Conservation (phyloP, 37 sponge, comb jelly and placozoan species). For the Lycopodina hypogea region DNA sequence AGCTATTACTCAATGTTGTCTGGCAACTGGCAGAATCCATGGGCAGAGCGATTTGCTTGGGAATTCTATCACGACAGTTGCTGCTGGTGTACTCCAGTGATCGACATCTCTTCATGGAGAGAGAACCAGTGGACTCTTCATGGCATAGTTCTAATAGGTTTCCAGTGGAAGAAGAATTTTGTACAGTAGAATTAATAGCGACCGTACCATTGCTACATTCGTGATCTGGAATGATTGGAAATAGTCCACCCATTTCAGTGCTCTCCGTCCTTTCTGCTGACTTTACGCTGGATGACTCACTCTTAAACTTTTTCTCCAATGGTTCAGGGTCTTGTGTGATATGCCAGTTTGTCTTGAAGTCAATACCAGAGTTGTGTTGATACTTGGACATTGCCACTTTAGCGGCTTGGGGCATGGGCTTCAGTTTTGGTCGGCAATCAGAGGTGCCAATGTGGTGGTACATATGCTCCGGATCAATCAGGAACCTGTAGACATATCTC, state of each 20-base stretch:
- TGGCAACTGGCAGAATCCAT: no score
- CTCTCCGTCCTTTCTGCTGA: not conserved
- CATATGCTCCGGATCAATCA: constrained; percentile 64
- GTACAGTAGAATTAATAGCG: not conserved
- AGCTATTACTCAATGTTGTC: not conserved
- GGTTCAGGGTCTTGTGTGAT: constrained; percentile 28
- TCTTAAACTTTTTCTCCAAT: not conserved
- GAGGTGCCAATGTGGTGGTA: constrained; percentile 59
- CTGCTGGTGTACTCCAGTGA: constrained; percentile 1
- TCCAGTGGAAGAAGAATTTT: constrained; percentile 12
- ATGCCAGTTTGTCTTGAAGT: not conserved
- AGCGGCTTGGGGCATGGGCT: constrained; percentile 56
- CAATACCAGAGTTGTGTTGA: not conserved
- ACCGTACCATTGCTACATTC: not conserved
- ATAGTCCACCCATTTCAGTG: no score
- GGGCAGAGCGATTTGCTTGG: no score
- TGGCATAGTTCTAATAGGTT: not conserved
- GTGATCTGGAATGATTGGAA: not conserved
- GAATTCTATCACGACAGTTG: not conserved
- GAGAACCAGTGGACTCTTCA: not conserved
- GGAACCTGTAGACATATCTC: constrained; percentile 74
- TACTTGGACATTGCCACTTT: constrained; percentile 25
- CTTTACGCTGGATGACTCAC: not conserved
- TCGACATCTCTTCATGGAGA: constrained; percentile 9
- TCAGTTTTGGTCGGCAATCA: constrained; percentile 55